Evolutionary conservation across 1,140 invertebrate genomes (phyloP), one percentile per base, ranked within the genome.

Genomic region (Phthorimaea operculella): DNA sequence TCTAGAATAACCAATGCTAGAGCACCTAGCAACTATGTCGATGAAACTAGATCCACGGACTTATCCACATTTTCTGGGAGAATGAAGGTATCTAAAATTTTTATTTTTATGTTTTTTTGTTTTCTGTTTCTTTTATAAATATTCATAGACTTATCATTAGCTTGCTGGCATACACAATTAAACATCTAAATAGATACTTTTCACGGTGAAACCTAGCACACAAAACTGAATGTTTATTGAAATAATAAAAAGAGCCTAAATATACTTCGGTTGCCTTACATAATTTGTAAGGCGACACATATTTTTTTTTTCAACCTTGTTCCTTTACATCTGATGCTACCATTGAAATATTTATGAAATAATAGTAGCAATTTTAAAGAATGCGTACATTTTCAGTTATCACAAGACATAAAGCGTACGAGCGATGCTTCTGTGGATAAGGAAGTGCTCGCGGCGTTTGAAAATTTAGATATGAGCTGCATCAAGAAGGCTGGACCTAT

Each of bases 401-500:
- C 76, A 10, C 80, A 82, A 59, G 77, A 83, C 1, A 36, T 52
- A 10, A 82, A 70, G 52, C 76, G 59, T 49, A 57, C 66, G 0
- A 60, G 52, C 47, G 72, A 78, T 8, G 54, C 63, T 0, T 68
- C 70, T 0, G 55, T 74, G 6, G 79, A 79, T 15, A 79, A 72
- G 36, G 75, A 79, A 14, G 59, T 76, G 9, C 12, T 66, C 33
- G 59, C 58, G 4, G 74, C 72, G 36, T 81, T 82, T 54, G 77
- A 84, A 33, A 76, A 69, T n/a, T 87, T 94, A 12, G 88, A 91
- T 62, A 84, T 92, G 56, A 88, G 86, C 47, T 73, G 88, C 58
- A 90, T 90, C 3, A 93, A 92, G 74, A 88, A 87, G 67, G 90
- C 90, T 62, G 94, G 94, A 39, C 81, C 88, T 47, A 95, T 95